Conservation (phyloP, 2,888 invertebrate species). For the Danaus chrysippus region DNA sequence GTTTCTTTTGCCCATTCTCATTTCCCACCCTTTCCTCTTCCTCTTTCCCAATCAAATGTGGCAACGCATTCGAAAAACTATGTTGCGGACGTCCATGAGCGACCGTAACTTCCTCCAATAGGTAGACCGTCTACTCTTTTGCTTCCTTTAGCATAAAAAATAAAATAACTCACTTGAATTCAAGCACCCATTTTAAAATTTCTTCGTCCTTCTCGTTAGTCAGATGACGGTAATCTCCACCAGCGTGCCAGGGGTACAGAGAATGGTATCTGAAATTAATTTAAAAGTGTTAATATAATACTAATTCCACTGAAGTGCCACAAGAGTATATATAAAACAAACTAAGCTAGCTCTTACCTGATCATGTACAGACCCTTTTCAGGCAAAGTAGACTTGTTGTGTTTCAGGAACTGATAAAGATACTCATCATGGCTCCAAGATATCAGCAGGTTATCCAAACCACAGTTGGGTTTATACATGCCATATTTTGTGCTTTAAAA, state of each 20-base stretch:
- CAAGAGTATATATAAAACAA: not conserved
- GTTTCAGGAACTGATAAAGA: constrained; percentile 87
- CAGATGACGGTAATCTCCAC: constrained; percentile 89
- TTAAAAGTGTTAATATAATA: no score
- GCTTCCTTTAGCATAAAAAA: not conserved
- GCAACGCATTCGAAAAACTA: no score
- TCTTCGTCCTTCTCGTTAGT: constrained; percentile 84
- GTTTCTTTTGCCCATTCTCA: no score
- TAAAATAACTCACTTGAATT: constrained; percentile 86
- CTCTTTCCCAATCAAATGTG: no score
- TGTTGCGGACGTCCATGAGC: no score
- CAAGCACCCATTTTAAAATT: constrained; percentile 87
- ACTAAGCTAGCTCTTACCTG: constrained; percentile 48
- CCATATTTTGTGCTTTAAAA: constrained; percentile 87
- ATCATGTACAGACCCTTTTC: constrained; percentile 92
- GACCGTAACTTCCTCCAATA: no score
- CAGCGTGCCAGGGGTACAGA: constrained; percentile 96
- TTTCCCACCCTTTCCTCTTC: no score
- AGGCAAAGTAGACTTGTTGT: constrained; percentile 89
- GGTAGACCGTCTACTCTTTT: no score
- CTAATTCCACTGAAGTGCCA: not conserved
- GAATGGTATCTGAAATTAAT: constrained; percentile 85
- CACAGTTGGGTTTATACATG: constrained; percentile 92
- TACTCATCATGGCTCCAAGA: constrained; percentile 98
- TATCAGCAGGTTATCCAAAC: constrained; percentile 88